Evolutionary conservation across 2,888 invertebrate species (phyloP), one percentile per base, ranked within the genome.

Genomic region (Omphaloscelis lunosa): DNA sequence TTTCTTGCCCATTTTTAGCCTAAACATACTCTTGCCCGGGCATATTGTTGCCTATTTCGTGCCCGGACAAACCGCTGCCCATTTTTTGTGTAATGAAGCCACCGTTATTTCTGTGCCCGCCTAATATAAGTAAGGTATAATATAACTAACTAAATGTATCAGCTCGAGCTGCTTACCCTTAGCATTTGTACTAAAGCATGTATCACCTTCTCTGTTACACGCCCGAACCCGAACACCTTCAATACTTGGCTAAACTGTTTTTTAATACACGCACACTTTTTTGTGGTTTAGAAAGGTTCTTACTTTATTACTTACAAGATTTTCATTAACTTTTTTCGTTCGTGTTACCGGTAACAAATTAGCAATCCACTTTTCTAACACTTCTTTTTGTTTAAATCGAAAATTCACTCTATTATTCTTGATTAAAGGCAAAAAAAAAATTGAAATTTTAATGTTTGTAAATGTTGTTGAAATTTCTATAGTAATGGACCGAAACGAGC

Each of bases 121-220:
- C 75, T 88, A 88, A 79, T 87, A 80, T 72, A 81, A 84, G 88
- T 90, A 90, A 82, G 27, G 65, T 82, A 73, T 67, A 81, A 76
- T 82, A 72, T 76, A 83, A 80, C 72, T 83, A 86, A 84, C 59
- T 84, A 87, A 84, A 78, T 53, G 79, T 88, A 86, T 87, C 86
- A 87, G 88, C 82, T 75, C 77, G 84, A 65, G 76, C 78, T 79
- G 71, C 88, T 90, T 89, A 92, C 69, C 29, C 83, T 88, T 89
- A 90, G 86, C 87, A 78, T 92, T 93, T 92, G 93, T 93, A 93
- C 93, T 92, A 84, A 93, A 93, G 92, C 92, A 90, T 88, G 86
- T 88, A 87, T 86, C 84, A 88, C 89, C 85, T 39, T 66, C 82
- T 66, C 71, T 86, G 83, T 73, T 63, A 75, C 73, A 71, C 83